Evolutionary conservation across 2,888 invertebrate species (phyloP), one percentile per base, ranked within the genome.

Genomic region (Melitaea athalia): DNA sequence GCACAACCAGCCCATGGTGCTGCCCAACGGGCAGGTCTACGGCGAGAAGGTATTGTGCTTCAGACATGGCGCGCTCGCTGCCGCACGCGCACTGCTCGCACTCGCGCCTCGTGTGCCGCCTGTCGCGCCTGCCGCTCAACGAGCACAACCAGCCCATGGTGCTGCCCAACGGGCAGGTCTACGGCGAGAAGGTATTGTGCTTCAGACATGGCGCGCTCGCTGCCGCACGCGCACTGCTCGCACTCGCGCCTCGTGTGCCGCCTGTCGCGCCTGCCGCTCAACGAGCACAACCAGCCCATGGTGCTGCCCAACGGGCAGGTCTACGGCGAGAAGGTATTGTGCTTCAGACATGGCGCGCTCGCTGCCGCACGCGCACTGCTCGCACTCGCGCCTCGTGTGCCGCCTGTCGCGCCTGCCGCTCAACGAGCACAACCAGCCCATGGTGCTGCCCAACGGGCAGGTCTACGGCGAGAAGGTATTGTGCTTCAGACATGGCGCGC

Each of bases 221-320:
- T 99, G 82, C 99, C 99, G 71, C 97, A 96, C 88, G 98, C 99
- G 72, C 99, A 99, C 93, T 98, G 98, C 88, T 97, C 98, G 64
- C 99, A 99, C 89, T 99, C 99, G 74, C 95, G 98, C 65, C 95
- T 99, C 65, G 97, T 99, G 80, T 99, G 99, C 88, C 94, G 95
- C 82, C 96, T 99, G 78, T 97, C 97, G 71, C 97, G 98, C 42
- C 94, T 96, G 78, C 96, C 98, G 60, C 94, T 99, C 80, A 99
- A 99, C 92, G 99, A 99, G 86, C 97, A 99, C 89, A 99, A 99
- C 93, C 98, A 98, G 78, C 99, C 99, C 12, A 97, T 99, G 96
- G 98, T 99, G 96, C 94, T 99, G 90, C 99, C 99, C 72, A 99
- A 99, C 92, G 99, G 99, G 67, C 97, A 98, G 90, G 98, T 99